Conservation (phyloP, 2,113 vertebrate species). For the Hippopotamus amphibius region DNA sequence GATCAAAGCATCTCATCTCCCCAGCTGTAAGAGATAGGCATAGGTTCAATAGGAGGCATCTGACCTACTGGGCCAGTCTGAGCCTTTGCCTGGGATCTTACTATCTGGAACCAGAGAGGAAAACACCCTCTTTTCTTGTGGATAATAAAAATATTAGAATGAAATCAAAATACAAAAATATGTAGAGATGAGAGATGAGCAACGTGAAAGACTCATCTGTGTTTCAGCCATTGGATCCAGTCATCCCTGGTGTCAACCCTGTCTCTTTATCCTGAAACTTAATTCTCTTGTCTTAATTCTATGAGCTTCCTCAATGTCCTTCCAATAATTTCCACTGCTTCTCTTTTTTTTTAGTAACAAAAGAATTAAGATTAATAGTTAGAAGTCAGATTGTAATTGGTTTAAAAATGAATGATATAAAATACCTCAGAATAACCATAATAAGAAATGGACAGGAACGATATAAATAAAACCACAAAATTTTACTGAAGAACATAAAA, state of each 20-base stretch:
- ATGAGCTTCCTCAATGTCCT: not conserved
- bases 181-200: not conserved
- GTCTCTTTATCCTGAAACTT: not conserved
- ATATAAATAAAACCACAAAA: slow-evolving; percentile 64
- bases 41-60: not conserved
- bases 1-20: not conserved
- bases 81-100: not conserved
- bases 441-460: slow-evolving; percentile 51
- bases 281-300: slow-evolving; percentile 11
- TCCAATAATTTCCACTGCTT: slow-evolving; percentile 29
- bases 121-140: not conserved
- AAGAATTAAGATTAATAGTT: slow-evolving; percentile 61
- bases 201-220: not conserved
- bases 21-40: not conserved
- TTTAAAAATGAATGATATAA: slow-evolving; percentile 70
- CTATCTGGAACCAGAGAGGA: not conserved
- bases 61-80: not conserved
- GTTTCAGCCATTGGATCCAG: not conserved
- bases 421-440: slow-evolving; percentile 61
- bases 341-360: slow-evolving; percentile 34
- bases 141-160: not conserved
- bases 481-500: slow-evolving; percentile 75
- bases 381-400: slow-evolving; percentile 51
- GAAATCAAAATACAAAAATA: not conserved
- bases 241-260: not conserved